Percentiles rank a stretch among this genome's conserved stretches.
Evolutionary conservation across 64 coral and sea anemone genomes (phyloP).

Genomic region (Acropora yongei): DNA sequence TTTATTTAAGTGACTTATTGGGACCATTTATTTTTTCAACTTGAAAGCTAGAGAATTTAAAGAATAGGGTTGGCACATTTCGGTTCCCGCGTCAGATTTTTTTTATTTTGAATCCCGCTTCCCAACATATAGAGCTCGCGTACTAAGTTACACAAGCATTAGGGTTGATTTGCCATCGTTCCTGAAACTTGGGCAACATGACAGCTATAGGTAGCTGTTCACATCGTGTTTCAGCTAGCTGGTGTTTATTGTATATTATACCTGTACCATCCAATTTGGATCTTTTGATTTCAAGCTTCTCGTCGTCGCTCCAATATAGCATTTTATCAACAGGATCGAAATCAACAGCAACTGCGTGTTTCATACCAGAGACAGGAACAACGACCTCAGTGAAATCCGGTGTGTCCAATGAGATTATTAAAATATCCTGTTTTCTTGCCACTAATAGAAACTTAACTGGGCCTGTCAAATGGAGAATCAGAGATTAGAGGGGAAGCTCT

Average conservation of each 20-base stretch:
- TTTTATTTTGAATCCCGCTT: no score
- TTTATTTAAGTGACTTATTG: no score
- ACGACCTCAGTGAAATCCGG: constrained; percentile 85
- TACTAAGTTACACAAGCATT: no score
- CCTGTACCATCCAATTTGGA: constrained; percentile 80
- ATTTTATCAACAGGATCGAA: constrained; percentile 87
- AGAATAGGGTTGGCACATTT: no score
- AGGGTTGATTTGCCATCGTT: no score
- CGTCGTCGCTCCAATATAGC: constrained; percentile 94
- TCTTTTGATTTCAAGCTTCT: constrained; percentile 72
- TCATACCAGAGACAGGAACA: constrained; percentile 77
- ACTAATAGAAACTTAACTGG: constrained; percentile 85
- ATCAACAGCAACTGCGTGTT: constrained; percentile 83
- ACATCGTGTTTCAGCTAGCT: no score
- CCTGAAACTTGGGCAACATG: no score
- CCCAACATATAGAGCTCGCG: no score
- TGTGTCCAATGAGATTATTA: constrained; percentile 88
- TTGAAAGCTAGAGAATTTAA: no score
- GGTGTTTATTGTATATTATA: background rate
- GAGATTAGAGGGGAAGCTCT: background rate
- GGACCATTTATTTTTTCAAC: no score
- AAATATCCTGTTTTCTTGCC: constrained; percentile 74
- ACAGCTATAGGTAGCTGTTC: no score
- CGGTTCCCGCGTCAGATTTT: no score
- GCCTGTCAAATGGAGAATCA: constrained; percentile 30